A percentile compares a stretch with the other conserved stretches of the same genome.
Conservation (phyloP, 2,797 vertebrate species). For the Perdix hodgsoniae region DNA sequence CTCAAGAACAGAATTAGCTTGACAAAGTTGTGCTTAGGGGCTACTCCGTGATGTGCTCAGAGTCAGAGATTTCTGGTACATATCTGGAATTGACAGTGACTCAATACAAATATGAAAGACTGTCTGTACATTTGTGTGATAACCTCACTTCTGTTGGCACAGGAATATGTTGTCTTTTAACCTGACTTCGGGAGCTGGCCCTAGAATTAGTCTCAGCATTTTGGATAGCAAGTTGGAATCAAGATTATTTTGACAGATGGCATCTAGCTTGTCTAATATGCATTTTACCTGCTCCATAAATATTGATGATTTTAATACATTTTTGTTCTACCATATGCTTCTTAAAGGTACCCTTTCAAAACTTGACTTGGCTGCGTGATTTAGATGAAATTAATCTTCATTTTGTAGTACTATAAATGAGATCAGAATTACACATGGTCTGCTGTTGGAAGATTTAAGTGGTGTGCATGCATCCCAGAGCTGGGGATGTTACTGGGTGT, state of each 20-base stretch:
- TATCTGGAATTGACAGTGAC: conserved; percentile 50
- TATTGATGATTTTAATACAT: conserved; percentile 72
- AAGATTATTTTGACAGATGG: conserved; percentile 74
- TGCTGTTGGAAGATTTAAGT: background rate
- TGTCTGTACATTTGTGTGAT: conserved; percentile 43
- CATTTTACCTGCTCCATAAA: conserved; percentile 74
- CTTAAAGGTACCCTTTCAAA: conserved; percentile 67
- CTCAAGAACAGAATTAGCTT: conserved; percentile 62
- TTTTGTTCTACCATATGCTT: conserved; percentile 63
- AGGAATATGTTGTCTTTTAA: conserved; percentile 52
- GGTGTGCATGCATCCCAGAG: background rate
- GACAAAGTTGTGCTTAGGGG: conserved; percentile 21
- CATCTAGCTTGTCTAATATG: conserved; percentile 64
- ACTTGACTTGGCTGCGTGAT: conserved; percentile 40
- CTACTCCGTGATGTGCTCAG: background rate
- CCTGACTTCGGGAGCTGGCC: conserved; percentile 67
- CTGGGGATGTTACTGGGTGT: background rate
- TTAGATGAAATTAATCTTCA: conserved; percentile 59
- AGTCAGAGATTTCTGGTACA: conserved; percentile 1
- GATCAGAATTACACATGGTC: background rate
- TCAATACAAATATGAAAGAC: conserved; percentile 11
- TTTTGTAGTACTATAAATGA: conserved; percentile 46
- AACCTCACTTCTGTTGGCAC: conserved; percentile 65
- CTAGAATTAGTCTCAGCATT: conserved; percentile 38
- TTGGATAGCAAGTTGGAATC: conserved; percentile 59